Conservation (phyloP, 2,888 invertebrate species). For the Nineta flava region DNA sequence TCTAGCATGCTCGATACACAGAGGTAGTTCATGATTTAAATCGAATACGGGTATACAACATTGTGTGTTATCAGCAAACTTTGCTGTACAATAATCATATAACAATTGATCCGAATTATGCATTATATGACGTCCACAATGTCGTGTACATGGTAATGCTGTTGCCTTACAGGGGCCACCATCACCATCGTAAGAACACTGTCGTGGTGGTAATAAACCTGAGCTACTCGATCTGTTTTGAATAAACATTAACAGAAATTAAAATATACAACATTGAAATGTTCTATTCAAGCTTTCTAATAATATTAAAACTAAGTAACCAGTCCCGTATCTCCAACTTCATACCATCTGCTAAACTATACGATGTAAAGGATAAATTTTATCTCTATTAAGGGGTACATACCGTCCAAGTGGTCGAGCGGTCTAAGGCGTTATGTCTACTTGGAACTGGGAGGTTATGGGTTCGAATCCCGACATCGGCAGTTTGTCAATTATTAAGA, state of each 20-base stretch:
- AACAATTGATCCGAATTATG: slow-evolving; percentile 65
- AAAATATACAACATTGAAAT: too few relatives aligned
- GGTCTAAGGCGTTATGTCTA: too few relatives aligned
- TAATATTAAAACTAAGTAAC: neutral
- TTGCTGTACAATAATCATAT: slow-evolving; percentile 65
- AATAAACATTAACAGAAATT: neutral
- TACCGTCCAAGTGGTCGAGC: too few relatives aligned
- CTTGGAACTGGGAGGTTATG: too few relatives aligned
- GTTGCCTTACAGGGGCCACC: slow-evolving; percentile 26
- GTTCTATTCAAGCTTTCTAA: neutral
- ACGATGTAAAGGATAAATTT: too few relatives aligned
- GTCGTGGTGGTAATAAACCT: slow-evolving; percentile 1
- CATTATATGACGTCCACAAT: slow-evolving; percentile 75
- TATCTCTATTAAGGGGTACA: too few relatives aligned
- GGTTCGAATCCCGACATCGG: too few relatives aligned
- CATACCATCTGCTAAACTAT: too few relatives aligned
- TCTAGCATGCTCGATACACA: slow-evolving; percentile 74
- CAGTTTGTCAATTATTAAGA: too few relatives aligned
- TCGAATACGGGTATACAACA: slow-evolving; percentile 68
- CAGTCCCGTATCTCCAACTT: too few relatives aligned
- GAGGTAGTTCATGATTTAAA: slow-evolving; percentile 61
- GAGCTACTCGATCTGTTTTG: neutral
- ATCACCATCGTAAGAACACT: slow-evolving; percentile 1
- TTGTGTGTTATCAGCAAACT: slow-evolving; percentile 61
- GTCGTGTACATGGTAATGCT: slow-evolving; percentile 61